These are phyloP conservation scores for Drosophila robusta DNA, from an alignment of 2,888 invertebrate genomes.

Conservation along the genomic window DNA sequence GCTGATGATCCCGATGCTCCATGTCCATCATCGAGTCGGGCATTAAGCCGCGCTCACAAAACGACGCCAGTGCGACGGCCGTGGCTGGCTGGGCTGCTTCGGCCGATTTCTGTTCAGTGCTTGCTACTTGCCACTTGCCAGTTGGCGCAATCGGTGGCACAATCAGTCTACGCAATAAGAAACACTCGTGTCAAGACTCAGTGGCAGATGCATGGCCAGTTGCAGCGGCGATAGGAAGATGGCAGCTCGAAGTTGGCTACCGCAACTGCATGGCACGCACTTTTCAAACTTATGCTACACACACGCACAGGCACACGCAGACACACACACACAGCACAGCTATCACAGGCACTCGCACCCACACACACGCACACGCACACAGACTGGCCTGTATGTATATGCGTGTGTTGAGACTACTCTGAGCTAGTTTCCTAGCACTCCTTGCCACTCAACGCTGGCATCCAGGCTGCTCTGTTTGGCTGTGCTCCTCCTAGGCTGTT, in stretches of 20 bases:
- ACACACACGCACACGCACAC: slow-evolving; percentile 9
- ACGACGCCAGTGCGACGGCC: slow-evolving; percentile 71
- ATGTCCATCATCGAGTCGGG: slow-evolving; percentile 79
- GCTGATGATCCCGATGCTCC: slow-evolving; percentile 76
- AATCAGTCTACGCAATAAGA: slow-evolving; percentile 9
- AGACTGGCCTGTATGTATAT: background rate
- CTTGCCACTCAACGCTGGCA: slow-evolving; percentile 34
- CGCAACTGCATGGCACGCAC: too few species aligned
- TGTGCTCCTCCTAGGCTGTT: slow-evolving; percentile 41
- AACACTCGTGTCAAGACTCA: background rate
- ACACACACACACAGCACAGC: slow-evolving; percentile 1
- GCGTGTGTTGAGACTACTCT: slow-evolving; percentile 26
- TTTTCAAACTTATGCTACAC: background rate
- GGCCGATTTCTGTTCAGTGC: too few species aligned
- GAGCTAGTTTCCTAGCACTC: slow-evolving; percentile 75
- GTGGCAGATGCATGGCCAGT: slow-evolving; percentile 4
- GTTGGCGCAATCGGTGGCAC: background rate
- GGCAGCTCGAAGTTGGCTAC: too few species aligned
- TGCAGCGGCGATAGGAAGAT: too few species aligned
- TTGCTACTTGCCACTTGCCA: slow-evolving; percentile 8
- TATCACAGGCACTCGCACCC: background rate
- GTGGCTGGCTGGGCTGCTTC: slow-evolving; percentile 19
- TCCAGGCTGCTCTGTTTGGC: slow-evolving; percentile 44
- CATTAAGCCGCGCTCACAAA: slow-evolving; percentile 78
- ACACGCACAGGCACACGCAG: slow-evolving; percentile 26